Base-by-base conservation (phyloP, 1,140 invertebrate genomes). In the Macrocentrus cingulum region DNA sequence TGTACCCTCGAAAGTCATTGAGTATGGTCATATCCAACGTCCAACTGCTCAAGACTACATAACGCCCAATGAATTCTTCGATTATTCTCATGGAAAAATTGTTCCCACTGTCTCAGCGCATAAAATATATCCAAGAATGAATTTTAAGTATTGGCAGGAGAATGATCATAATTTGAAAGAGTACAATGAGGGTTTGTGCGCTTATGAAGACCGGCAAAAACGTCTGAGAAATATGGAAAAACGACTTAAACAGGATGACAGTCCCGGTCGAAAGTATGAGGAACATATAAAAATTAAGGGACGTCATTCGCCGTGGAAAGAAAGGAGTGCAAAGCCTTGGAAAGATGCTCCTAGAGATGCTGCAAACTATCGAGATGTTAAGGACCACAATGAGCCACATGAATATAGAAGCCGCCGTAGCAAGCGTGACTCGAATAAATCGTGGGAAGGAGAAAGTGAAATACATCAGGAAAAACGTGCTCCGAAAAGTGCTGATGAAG, bases 11-110 rank as follows among this genome's bases (percentile, higher is more conserved):
- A 84, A 87, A 59, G 83, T 90, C 19, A 83, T 90, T 41, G 88
- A 91, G 75, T 90, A 91, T 76, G 84, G 84, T 15, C 88, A 89
- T 65, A 61, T 49, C 2, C 50, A 63, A n/a, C 63, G 60, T 6
- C 18, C 63, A 16, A 23, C 36, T 1, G 61, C 64, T 4, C 63
- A 66, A 2, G 69, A 73, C 49, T 57, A 73, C 23, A 39, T 66
- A 6, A 67, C 64, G n/a, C 69, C 71, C 3, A 51, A 66, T 7
- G 68, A 76, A 42, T 66, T 62, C 11, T 80, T 70, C 32, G 78
- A 80, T 54, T 80, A 80, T 34, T 65, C 63, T 5, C 76, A 80
- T 45, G 77, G 77, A 2, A 69, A 68, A 18, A 36, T 74, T 15
- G 79, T 74, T 51, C 78, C 77, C 0, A 53, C 51, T 16, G 64